These are phyloP conservation scores for Sycophaga agraensis DNA, from an alignment of 1,140 invertebrate genomes.

Conservation along the genomic window DNA sequence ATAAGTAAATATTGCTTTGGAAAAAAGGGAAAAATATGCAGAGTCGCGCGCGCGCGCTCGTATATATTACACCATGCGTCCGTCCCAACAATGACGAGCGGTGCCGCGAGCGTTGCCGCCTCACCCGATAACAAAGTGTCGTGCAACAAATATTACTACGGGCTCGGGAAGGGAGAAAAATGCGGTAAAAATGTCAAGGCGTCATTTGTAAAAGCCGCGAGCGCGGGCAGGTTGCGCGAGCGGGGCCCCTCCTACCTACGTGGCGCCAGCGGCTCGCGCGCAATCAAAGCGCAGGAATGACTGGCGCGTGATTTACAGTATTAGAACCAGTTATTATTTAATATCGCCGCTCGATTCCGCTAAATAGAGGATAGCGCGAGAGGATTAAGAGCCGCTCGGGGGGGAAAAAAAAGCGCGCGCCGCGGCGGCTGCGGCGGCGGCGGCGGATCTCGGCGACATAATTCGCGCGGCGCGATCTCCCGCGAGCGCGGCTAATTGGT, in stretches of 20 bases:
- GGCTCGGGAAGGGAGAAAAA: slow-evolving; percentile 14
- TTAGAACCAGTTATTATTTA: slow-evolving; percentile 22
- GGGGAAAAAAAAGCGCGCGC: background rate
- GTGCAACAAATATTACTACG: slow-evolving; percentile 5
- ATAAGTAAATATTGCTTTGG: background rate
- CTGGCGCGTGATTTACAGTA: slow-evolving; percentile 17
- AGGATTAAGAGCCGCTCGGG: background rate
- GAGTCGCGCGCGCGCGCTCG: too few species aligned
- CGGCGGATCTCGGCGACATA: background rate
- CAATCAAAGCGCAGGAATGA: too few species aligned
- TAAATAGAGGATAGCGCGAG: slow-evolving; percentile 1
- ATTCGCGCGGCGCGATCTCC: slow-evolving; percentile 11
- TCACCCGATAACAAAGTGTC: background rate
- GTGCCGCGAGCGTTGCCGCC: background rate
- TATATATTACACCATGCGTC: too few species aligned
- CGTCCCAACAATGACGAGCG: background rate
- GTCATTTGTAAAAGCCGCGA: slow-evolving; percentile 25
- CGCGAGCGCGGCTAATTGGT: slow-evolving; percentile 25
- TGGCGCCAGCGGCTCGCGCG: too few species aligned
- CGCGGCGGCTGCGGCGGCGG: background rate
- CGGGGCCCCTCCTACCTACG: too few species aligned
- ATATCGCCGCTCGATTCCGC: background rate
- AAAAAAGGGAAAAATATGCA: background rate
- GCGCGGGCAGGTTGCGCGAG: too few species aligned
- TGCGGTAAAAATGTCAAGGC: slow-evolving; percentile 33